Percentiles rank a stretch among this genome's conserved stretches.
Evolutionary conservation across 2,888 invertebrate genomes (phyloP).

Genomic region (Tetragnatha montana): DNA sequence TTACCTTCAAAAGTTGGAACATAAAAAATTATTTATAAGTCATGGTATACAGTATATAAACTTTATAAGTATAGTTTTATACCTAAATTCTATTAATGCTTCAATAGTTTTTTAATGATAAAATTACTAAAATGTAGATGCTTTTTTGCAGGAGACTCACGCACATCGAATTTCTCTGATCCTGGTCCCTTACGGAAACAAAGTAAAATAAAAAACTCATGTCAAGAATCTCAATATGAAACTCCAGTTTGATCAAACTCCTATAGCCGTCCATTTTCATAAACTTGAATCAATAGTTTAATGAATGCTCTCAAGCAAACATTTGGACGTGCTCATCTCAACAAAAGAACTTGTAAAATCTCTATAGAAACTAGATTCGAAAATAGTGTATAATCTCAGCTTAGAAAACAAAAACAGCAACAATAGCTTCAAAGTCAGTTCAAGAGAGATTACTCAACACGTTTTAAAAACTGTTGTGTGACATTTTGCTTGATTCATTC

Average conservation of each 20-base stretch:
- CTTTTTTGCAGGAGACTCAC: slow-evolving; percentile 51
- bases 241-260: slow-evolving; percentile 50
- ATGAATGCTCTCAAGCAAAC: neutral
- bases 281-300: neutral
- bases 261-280: slow-evolving; percentile 48
- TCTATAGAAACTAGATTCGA: neutral
- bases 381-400: neutral
- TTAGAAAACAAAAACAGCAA: neutral
- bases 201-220: neutral
- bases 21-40: no score
- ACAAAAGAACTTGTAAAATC: neutral
- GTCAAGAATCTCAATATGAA: slow-evolving; percentile 37
- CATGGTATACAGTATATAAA: no score
- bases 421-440: neutral
- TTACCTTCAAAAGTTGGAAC: no score
- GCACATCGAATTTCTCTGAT: slow-evolving; percentile 59
- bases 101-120: neutral
- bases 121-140: neutral
- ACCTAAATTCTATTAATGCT: no score
- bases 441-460: neutral
- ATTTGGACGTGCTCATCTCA: neutral
- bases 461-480: neutral
- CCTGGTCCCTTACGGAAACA: slow-evolving; percentile 47
- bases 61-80: no score
- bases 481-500: neutral